Conservation (phyloP, 2,888 invertebrate species). For the Apoderus coryli region DNA sequence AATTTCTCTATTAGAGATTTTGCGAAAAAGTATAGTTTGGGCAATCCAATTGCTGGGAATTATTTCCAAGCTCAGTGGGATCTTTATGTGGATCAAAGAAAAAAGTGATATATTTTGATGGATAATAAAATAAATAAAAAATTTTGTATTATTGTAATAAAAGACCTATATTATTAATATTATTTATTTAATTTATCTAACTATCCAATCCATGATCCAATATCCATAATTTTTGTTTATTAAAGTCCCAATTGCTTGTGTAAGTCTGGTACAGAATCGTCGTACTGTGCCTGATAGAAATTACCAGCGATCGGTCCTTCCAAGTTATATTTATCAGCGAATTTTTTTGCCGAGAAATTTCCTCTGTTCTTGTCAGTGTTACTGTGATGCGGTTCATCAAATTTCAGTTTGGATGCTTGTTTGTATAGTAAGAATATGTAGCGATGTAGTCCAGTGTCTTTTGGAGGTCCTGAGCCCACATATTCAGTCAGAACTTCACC, state of each 20-base stretch:
- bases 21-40: conserved; percentile 17
- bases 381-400: conserved; percentile 29
- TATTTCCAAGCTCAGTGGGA: conserved; percentile 22
- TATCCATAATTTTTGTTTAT: too few species aligned
- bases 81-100: too few species aligned
- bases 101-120: too few species aligned
- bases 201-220: too few species aligned
- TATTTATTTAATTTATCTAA: too few species aligned
- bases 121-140: too few species aligned
- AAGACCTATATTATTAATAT: too few species aligned
- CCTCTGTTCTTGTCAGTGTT: conserved; percentile 39
- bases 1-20: conserved; percentile 18
- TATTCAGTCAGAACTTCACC: conserved; percentile 54
- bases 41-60: conserved; percentile 18
- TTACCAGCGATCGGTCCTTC: conserved; percentile 47
- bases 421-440: conserved; percentile 57
- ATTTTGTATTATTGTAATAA: too few species aligned
- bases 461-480: conserved; percentile 52
- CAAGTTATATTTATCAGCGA: conserved; percentile 41
- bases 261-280: conserved; percentile 37
- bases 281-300: conserved; percentile 44
- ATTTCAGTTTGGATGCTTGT: conserved; percentile 39
- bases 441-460: conserved; percentile 55
- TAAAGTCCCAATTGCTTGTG: conserved; percentile 16
- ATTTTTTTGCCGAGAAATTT: conserved; percentile 40